Evolutionary conservation across 2,797 vertebrate genomes (phyloP).

Genomic region (Rhincodon typus): DNA sequence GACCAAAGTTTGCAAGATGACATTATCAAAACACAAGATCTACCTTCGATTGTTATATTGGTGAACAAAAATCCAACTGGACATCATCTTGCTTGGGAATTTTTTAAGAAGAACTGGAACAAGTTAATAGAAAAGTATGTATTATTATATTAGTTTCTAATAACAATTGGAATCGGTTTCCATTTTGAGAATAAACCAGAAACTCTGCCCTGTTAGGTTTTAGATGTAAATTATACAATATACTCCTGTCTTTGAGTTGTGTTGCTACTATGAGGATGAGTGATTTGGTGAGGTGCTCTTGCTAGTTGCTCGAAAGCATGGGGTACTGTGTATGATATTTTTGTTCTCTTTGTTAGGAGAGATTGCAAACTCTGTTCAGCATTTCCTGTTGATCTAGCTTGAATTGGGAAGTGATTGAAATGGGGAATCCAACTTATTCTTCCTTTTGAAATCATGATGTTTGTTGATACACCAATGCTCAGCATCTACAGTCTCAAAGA

Average conservation of each 20-base stretch:
- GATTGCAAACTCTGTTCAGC: background rate
- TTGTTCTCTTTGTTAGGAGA: background rate
- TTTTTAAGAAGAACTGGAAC: conserved; percentile 72
- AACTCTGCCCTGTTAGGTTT: background rate
- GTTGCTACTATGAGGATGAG: background rate
- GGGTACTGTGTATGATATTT: background rate
- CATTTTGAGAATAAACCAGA: background rate
- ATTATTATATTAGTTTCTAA: background rate
- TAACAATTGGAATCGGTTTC: background rate
- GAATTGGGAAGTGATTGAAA: background rate
- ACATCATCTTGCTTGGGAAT: conserved; percentile 72
- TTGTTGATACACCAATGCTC: background rate
- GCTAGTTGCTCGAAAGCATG: too few species aligned
- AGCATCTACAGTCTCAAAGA: background rate
- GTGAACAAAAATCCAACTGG: conserved; percentile 71
- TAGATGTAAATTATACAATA: too few species aligned
- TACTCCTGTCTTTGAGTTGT: background rate
- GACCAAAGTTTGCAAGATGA: conserved; percentile 73
- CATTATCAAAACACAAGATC: conserved; percentile 78
- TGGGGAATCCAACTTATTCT: background rate
- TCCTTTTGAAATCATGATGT: background rate
- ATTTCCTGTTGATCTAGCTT: background rate
- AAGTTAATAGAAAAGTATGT: conserved; percentile 74
- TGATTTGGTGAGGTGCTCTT: background rate
- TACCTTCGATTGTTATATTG: conserved; percentile 59